Evolutionary conservation across 2,888 invertebrate species (phyloP).

Genomic region (Mimumesa dahlbomi): DNA sequence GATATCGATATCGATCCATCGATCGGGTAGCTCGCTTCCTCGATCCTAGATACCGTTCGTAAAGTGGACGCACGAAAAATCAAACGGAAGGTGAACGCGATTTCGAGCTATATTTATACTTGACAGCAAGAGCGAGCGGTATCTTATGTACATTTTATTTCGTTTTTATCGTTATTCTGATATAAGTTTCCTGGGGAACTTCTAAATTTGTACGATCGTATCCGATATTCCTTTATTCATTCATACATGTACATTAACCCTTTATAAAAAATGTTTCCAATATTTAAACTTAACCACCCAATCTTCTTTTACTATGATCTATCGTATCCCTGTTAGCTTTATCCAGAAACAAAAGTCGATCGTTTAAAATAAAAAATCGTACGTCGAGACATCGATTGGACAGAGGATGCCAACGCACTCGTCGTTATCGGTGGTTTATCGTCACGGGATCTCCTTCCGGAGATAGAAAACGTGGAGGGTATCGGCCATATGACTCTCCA

Average conservation of each 20-base stretch:
- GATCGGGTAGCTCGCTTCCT: background rate
- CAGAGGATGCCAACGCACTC: background rate
- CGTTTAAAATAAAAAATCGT: background rate
- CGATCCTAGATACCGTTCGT: conserved; percentile 1
- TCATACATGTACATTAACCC: too few relatives aligned
- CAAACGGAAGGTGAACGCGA: too few relatives aligned
- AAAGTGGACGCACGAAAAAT: background rate
- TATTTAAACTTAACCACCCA: too few relatives aligned
- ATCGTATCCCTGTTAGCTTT: background rate
- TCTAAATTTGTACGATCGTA: too few relatives aligned
- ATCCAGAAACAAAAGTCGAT: background rate
- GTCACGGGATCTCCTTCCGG: conserved; percentile 6
- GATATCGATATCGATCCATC: conserved; percentile 22
- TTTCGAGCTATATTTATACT: too few relatives aligned
- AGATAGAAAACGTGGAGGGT: conserved; percentile 6
- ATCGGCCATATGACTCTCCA: conserved; percentile 10
- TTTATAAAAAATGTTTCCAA: too few relatives aligned
- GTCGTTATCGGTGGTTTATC: conserved; percentile 30
- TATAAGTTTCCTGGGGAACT: too few relatives aligned
- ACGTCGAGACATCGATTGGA: background rate
- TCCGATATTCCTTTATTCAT: too few relatives aligned
- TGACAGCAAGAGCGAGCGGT: too few relatives aligned
- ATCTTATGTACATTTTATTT: too few relatives aligned
- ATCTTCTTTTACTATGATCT: too few relatives aligned
- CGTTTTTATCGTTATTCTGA: too few relatives aligned